Conservation (phyloP, 2,888 invertebrate species). For the Dysmachus trigonus region DNA sequence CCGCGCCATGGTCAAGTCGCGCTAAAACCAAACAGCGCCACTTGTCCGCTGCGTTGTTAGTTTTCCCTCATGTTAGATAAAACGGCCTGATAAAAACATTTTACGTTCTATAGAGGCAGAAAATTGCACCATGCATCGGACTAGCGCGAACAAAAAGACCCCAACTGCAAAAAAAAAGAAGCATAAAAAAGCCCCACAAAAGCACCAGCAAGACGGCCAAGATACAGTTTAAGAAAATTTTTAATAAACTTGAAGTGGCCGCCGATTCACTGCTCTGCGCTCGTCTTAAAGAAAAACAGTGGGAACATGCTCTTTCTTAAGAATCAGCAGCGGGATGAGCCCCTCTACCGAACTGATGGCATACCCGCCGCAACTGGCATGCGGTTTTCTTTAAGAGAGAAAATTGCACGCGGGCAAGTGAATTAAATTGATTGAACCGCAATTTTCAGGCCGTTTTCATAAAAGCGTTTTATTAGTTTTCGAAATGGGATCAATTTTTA, state of each 20-base stretch:
- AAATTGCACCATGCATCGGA: conserved; percentile 11
- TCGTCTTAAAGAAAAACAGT: not conserved
- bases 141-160: not conserved
- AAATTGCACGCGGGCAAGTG: not conserved
- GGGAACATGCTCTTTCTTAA: not conserved
- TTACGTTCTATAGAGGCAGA: conserved; percentile 22
- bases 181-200: not conserved
- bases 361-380: not conserved
- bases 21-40: conserved; percentile 23
- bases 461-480: not conserved
- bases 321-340: not conserved
- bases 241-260: conserved; percentile 23
- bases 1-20: not conserved
- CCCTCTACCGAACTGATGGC: not conserved
- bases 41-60: conserved; percentile 31
- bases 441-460: not conserved
- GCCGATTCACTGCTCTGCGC: not conserved
- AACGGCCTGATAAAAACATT: conserved; percentile 35
- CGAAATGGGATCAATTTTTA: not conserved
- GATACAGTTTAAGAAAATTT: not conserved
- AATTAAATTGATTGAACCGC: conserved; percentile 27
- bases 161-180: not conserved
- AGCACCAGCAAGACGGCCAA: not conserved
- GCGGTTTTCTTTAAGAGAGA: not conserved
- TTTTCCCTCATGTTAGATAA: conserved; percentile 38